These are phyloP conservation scores for Beris chalybata DNA, from an alignment of 2,888 invertebrate genomes.

Conservation along the genomic window DNA sequence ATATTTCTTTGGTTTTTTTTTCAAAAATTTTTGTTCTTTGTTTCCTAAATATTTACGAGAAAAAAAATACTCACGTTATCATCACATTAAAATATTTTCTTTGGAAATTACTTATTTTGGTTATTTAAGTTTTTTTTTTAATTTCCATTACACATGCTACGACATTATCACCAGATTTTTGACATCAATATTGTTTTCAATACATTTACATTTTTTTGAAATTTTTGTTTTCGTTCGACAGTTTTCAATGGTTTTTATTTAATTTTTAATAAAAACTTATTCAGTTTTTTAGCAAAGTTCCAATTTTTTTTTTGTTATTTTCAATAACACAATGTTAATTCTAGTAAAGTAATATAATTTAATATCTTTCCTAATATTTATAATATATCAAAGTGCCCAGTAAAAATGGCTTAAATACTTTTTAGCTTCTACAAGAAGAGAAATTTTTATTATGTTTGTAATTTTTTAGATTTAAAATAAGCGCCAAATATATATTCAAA, in stretches of 20 bases:
- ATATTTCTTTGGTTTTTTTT: too few species aligned
- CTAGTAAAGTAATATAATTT: not conserved
- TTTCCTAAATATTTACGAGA: too few species aligned
- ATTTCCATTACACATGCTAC: slow-evolving; percentile 14
- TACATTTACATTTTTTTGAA: slow-evolving; percentile 15
- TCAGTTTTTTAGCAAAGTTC: not conserved
- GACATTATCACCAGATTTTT: slow-evolving; percentile 29
- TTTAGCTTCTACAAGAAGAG: slow-evolving; percentile 32
- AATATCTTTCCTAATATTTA: slow-evolving; percentile 1
- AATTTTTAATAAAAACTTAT: not conserved
- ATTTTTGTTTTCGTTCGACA: not conserved
- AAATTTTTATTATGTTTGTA: not conserved
- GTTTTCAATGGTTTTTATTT: not conserved
- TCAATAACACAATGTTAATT: not conserved
- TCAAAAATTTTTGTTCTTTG: too few species aligned
- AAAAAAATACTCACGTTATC: too few species aligned
- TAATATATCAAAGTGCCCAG: slow-evolving; percentile 11
- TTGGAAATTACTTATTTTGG: too few species aligned
- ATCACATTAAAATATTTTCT: too few species aligned
- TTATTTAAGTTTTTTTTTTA: not conserved
- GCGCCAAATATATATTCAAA: too few species aligned
- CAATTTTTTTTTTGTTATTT: slow-evolving; percentile 9
- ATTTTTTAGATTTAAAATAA: too few species aligned
- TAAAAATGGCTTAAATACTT: slow-evolving; percentile 23
- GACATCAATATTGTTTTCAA: slow-evolving; percentile 14